Percentiles rank a stretch among this genome's conserved stretches.
phyloP scores from a whole-genome alignment of 2,888 invertebrate genomes.

The Diadegma fenestrale region DNA sequence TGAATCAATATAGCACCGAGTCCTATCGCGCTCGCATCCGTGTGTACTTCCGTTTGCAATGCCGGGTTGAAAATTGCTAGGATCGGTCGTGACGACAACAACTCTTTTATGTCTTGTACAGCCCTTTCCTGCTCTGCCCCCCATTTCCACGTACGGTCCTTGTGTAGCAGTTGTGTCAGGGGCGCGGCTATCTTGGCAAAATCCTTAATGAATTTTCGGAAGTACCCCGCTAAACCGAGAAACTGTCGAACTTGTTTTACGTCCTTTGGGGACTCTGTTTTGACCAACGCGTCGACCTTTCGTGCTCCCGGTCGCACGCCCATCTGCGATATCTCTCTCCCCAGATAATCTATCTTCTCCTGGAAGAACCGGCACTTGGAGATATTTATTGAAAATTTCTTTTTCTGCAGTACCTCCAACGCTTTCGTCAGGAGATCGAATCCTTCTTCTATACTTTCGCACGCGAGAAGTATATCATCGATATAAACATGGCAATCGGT shows the following conservation, averaged over 20 bases:
- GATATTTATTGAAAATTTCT: slow-evolving; percentile 74
- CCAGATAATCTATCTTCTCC: slow-evolving; percentile 57
- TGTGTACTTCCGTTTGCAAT: slow-evolving; percentile 76
- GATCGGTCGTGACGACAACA: slow-evolving; percentile 65
- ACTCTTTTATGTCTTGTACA: slow-evolving; percentile 28
- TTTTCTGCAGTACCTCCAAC: slow-evolving; percentile 56
- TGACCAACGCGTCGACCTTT: slow-evolving; percentile 26
- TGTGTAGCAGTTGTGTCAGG: slow-evolving; percentile 5
- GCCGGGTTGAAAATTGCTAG: slow-evolving; percentile 74
- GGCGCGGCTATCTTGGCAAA: slow-evolving; percentile 18
- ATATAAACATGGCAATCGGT: slow-evolving; percentile 69
- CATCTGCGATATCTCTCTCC: slow-evolving; percentile 44
- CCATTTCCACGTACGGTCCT: slow-evolving; percentile 22
- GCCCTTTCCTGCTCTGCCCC: neutral
- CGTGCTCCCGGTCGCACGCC: slow-evolving; percentile 43
- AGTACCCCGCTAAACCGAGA: slow-evolving; percentile 32
- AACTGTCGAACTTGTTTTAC: slow-evolving; percentile 37
- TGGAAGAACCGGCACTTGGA: slow-evolving; percentile 70
- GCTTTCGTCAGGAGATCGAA: slow-evolving; percentile 68
- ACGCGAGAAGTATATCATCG: slow-evolving; percentile 73
- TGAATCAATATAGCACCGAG: slow-evolving; percentile 79
- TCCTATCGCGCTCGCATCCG: slow-evolving; percentile 79
- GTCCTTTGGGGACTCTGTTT: slow-evolving; percentile 30
- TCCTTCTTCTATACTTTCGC: slow-evolving; percentile 66
- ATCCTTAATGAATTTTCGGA: slow-evolving; percentile 26